Percentiles rank a stretch among this genome's conserved stretches.
phyloP scores from a whole-genome alignment of 2,797 vertebrate genomes.

The Tauraco hartlaubi region DNA sequence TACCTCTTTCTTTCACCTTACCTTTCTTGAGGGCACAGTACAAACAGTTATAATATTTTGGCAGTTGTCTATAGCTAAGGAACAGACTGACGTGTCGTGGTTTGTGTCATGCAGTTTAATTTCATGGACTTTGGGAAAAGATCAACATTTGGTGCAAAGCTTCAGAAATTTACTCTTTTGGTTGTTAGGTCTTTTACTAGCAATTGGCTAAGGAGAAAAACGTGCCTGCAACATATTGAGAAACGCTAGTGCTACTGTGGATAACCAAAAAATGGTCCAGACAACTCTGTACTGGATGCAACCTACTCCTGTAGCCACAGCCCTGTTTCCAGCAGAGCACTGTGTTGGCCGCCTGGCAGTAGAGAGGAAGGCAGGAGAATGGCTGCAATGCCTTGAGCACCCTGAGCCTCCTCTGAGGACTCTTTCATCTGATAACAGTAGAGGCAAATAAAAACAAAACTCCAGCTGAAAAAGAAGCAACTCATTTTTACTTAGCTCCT shows the following conservation, averaged over 20 bases:
- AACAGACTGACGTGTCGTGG: rapidly evolving
- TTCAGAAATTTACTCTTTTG: neutral
- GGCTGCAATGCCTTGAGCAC: neutral
- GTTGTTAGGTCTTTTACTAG: neutral
- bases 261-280: neutral
- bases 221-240: neutral
- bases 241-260: neutral
- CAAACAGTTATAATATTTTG: neutral
- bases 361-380: neutral
- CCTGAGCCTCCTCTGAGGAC: neutral
- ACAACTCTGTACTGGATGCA: neutral
- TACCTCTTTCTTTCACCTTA: neutral
- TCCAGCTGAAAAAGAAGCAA: neutral
- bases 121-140: neutral
- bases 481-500: neutral
- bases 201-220: neutral
- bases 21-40: neutral
- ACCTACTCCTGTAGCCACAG: neutral
- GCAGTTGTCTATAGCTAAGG: neutral
- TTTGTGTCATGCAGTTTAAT: neutral
- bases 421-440: neutral
- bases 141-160: neutral
- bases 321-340: rapidly evolving
- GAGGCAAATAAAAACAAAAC: neutral
- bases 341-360: neutral